phyloP scores from a whole-genome alignment of 2,888 invertebrate species.

The Augiades crinisus region DNA sequence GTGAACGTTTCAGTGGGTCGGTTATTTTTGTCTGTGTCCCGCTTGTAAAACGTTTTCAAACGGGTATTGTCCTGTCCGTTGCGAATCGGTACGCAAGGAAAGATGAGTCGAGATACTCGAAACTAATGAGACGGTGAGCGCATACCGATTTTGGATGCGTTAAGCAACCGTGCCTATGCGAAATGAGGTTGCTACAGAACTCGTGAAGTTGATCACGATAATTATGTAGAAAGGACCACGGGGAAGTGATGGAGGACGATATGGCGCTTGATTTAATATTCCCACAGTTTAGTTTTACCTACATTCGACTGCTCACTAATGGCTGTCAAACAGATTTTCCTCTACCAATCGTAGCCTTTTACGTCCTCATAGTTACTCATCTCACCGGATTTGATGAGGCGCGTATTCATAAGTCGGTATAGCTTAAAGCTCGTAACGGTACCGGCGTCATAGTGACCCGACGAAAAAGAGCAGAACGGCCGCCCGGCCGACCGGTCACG shows the following conservation, averaged over 20 bases:
- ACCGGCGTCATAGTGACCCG: slow-evolving; percentile 64
- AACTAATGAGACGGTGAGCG: neutral
- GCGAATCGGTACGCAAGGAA: slow-evolving; percentile 23
- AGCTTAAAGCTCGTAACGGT: slow-evolving; percentile 57
- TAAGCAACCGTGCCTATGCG: slow-evolving; percentile 12
- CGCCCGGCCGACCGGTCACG: slow-evolving; percentile 54
- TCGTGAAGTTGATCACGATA: slow-evolving; percentile 25
- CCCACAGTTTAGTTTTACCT: neutral
- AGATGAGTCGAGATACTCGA: slow-evolving; percentile 32
- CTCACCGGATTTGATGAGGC: neutral
- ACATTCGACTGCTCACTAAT: too few relatives aligned
- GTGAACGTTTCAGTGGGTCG: slow-evolving; percentile 56
- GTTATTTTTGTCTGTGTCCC: slow-evolving; percentile 48
- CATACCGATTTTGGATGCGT: slow-evolving; percentile 19
- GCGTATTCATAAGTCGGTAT: slow-evolving; percentile 22
- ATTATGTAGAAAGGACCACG: slow-evolving; percentile 19
- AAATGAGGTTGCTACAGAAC: slow-evolving; percentile 14
- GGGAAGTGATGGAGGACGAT: neutral
- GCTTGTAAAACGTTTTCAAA: slow-evolving; percentile 54
- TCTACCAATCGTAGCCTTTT: too few relatives aligned
- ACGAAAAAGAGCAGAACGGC: slow-evolving; percentile 49
- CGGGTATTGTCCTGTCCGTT: slow-evolving; percentile 61
- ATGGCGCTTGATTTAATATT: neutral
- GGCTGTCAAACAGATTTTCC: too few relatives aligned
- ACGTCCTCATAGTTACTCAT: neutral